Conservation (phyloP, 2,113 vertebrate species). For the Cygnus atratus region DNA sequence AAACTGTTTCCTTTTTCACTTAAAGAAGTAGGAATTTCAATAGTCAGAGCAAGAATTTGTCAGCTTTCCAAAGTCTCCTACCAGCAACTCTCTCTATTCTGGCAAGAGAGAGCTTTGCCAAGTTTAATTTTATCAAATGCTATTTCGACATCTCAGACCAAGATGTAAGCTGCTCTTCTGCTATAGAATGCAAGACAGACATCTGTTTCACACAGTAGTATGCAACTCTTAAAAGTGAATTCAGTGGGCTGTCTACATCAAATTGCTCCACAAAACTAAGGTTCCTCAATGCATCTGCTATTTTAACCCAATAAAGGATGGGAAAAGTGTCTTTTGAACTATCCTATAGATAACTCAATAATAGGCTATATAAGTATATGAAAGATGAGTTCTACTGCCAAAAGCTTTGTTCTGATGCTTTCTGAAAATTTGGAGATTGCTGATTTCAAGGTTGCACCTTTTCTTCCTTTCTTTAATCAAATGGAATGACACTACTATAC, state of each 20-base stretch:
- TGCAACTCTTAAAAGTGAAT: neutral
- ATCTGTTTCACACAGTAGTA: neutral
- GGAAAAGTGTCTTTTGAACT: neutral
- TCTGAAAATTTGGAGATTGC: neutral
- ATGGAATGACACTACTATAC: neutral
- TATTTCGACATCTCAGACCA: neutral
- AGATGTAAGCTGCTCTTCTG: neutral
- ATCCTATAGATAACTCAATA: neutral
- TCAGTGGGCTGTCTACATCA: neutral
- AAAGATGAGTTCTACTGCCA: neutral
- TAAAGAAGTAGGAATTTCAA: neutral
- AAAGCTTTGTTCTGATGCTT: neutral
- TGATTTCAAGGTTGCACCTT: neutral
- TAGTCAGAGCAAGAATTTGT: neutral
- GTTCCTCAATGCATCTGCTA: neutral
- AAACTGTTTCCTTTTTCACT: neutral
- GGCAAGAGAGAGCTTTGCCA: neutral
- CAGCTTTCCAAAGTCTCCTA: neutral
- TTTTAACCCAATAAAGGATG: neutral
- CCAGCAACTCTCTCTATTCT: neutral
- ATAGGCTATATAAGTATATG: neutral
- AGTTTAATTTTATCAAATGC: neutral
- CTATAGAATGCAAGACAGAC: neutral
- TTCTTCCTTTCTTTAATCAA: neutral
- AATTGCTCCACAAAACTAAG: neutral